These are phyloP conservation scores for Lydus trimaculatus DNA, from an alignment of 2,888 invertebrate species.

Conservation along the genomic window DNA sequence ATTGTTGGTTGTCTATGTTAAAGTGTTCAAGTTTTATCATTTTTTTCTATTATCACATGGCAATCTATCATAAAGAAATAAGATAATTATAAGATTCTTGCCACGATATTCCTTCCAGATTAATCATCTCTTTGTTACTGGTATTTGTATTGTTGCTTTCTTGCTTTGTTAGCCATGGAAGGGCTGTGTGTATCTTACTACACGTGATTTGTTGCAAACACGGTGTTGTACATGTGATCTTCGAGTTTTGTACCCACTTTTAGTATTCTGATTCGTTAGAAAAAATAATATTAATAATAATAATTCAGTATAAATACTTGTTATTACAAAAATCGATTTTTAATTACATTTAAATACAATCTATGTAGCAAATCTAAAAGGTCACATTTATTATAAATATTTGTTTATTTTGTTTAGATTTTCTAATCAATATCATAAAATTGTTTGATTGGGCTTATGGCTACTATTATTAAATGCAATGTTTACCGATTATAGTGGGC, in stretches of 20 bases:
- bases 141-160: conserved; percentile 35
- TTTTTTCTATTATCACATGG: neutral
- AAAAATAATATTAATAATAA: neutral
- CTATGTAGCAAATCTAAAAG: neutral
- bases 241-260: conserved; percentile 13
- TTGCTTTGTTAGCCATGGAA: conserved; percentile 33
- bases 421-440: neutral
- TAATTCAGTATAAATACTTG: neutral
- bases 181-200: conserved; percentile 37
- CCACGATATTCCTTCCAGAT: neutral
- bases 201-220: conserved; percentile 42
- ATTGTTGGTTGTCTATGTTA: neutral
- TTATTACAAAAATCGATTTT: neutral
- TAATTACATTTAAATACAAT: neutral
- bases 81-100: neutral
- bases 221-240: conserved; percentile 44
- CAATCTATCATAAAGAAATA: neutral
- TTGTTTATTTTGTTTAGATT: neutral
- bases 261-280: conserved; percentile 12
- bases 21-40: neutral
- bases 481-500: neutral
- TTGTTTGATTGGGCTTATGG: neutral
- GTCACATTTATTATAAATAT: neutral
- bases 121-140: neutral
- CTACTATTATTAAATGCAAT: neutral